Evolutionary conservation across 2,888 invertebrate genomes (phyloP).

Genomic region (Rhingia campestris): DNA sequence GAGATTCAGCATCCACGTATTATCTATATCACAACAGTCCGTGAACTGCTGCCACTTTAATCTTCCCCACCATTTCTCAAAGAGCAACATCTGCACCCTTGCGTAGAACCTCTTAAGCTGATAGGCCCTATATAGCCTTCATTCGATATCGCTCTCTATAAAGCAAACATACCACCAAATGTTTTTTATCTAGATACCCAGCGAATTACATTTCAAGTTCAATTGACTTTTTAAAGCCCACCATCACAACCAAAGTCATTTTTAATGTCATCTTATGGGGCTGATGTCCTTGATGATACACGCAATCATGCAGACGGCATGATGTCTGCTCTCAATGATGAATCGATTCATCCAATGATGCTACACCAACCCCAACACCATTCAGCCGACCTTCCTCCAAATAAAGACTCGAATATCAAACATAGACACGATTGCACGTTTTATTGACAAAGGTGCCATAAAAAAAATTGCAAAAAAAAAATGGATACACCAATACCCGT

Average conservation of each 20-base stretch:
- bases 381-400: neutral
- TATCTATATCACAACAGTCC: no score
- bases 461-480: constrained; percentile 2
- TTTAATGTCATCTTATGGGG: neutral
- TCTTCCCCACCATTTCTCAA: no score
- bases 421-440: constrained; percentile 51
- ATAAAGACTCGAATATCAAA: constrained; percentile 36
- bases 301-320: neutral
- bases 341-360: neutral
- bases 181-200: neutral
- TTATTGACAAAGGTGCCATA: constrained; percentile 38
- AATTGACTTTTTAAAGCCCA: neutral
- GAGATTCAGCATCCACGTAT: no score
- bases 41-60: no score
- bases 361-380: neutral
- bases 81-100: no score
- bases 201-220: neutral
- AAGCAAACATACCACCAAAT: neutral
- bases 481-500: neutral
- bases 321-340: constrained; percentile 17
- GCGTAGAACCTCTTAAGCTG: no score
- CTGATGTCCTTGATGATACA: neutral
- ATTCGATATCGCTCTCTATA: no score
- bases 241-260: neutral
- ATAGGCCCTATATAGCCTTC: no score